Evolutionary conservation across 2,888 invertebrate species (phyloP).

Genomic region (Polylopha cassiicola): DNA sequence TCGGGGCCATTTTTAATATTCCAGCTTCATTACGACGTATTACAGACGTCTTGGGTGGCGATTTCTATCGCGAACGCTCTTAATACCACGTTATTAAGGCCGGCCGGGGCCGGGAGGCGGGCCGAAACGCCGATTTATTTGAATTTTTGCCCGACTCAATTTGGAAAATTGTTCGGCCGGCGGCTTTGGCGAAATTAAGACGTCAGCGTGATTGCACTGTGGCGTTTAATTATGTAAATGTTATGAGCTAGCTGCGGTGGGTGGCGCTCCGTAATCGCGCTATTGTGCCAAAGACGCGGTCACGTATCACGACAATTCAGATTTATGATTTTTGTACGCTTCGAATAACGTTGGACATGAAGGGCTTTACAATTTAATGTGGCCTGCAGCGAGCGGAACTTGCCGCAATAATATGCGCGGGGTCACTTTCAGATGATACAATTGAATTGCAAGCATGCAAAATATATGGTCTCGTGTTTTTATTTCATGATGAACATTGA

Average conservation of each 20-base stretch:
- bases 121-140: conserved; percentile 69
- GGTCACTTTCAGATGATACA: conserved; percentile 17
- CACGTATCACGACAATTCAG: conserved; percentile 59
- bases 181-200: conserved; percentile 75
- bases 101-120: conserved; percentile 54
- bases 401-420: conserved; percentile 8
- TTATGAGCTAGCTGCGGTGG: conserved; percentile 66
- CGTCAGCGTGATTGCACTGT: conserved; percentile 72
- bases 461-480: no score
- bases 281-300: conserved; percentile 58
- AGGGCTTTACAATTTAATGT: conserved; percentile 19
- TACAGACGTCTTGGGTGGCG: conserved; percentile 77
- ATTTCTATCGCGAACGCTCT: conserved; percentile 75
- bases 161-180: conserved; percentile 74
- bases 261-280: conserved; percentile 53
- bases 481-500: no score
- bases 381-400: conserved; percentile 10
- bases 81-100: conserved; percentile 72
- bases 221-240: conserved; percentile 78
- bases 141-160: conserved; percentile 76
- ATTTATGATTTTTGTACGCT: conserved; percentile 52
- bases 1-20: conserved; percentile 75
- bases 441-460: no score
- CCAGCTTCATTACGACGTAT: conserved; percentile 75
- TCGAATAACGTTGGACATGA: conserved; percentile 28